Evolutionary conservation across 64 coral and sea anemone genomes (phyloP).

Genomic region (Dendrophyllia cribrosa): DNA sequence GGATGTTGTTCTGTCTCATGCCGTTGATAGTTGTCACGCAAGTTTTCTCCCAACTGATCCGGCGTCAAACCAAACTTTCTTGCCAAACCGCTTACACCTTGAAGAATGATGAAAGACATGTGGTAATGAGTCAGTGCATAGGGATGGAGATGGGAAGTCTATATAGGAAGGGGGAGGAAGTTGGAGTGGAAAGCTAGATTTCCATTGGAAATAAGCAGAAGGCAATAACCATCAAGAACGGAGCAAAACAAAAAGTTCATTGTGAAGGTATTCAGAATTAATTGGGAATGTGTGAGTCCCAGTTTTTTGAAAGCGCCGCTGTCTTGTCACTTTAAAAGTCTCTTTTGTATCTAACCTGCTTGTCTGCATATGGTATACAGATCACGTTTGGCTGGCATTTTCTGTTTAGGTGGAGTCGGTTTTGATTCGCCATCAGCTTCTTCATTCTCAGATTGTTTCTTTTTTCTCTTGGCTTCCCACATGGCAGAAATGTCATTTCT

Average conservation of each 20-base stretch:
- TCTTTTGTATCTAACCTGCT: slow-evolving; percentile 65
- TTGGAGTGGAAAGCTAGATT: no score
- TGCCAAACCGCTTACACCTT: slow-evolving; percentile 87
- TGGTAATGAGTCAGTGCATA: neutral
- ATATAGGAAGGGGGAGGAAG: no score
- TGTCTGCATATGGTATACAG: slow-evolving; percentile 94
- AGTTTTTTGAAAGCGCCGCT: neutral
- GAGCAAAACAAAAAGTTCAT: no score
- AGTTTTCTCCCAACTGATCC: slow-evolving; percentile 98
- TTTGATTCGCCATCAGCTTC: slow-evolving; percentile 70
- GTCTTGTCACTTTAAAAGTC: neutral
- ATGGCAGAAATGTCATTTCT: slow-evolving; percentile 91
- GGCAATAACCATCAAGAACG: no score
- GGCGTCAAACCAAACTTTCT: slow-evolving; percentile 99
- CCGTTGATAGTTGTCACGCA: slow-evolving; percentile 97
- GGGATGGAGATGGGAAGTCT: no score
- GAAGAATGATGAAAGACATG: neutral
- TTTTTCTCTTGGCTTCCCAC: slow-evolving; percentile 82
- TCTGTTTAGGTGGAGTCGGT: slow-evolving; percentile 63
- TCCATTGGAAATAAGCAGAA: no score
- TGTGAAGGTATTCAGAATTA: no score
- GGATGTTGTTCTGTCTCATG: slow-evolving; percentile 98
- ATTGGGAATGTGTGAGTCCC: neutral
- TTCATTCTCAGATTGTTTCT: slow-evolving; percentile 32
- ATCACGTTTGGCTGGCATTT: slow-evolving; percentile 94